A percentile compares a stretch with the other conserved stretches of the same genome.
Conservation (phyloP, 2,113 vertebrate genomes). For the Probosciger aterrimus region DNA sequence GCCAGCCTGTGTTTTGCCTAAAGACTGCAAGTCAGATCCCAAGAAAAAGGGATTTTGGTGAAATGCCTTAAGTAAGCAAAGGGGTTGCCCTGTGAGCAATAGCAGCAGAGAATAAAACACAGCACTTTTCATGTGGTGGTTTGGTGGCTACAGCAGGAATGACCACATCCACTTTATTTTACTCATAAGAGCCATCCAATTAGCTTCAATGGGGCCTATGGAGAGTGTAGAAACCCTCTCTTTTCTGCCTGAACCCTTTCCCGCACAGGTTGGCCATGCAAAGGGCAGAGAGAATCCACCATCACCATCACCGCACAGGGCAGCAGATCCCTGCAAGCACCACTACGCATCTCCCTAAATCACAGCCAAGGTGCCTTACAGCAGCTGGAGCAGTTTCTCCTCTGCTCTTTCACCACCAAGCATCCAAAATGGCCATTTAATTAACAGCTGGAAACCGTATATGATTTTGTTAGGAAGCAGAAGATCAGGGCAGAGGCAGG, state of each 20-base stretch:
- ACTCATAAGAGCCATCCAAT: neutral
- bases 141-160: neutral
- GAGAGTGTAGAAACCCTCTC: no score
- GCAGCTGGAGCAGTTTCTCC: fast-evolving
- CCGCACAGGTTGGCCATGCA: fast-evolving
- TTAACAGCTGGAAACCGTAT: neutral
- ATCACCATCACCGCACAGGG: neutral
- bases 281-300: neutral
- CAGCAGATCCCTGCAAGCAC: neutral
- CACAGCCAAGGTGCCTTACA: neutral
- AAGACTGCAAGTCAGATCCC: neutral
- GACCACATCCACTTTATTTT: neutral
- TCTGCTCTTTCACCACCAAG: neutral
- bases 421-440: neutral
- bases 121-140: neutral
- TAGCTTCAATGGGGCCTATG: fast-evolving
- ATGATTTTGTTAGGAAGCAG: neutral
- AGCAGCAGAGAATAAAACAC: neutral
- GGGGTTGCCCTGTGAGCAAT: neutral
- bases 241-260: neutral
- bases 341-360: neutral
- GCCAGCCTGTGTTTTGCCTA: neutral
- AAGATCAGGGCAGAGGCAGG: neutral
- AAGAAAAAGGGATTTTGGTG: neutral
- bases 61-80: neutral